Evolutionary conservation across 2,888 invertebrate species (phyloP).

Genomic region (Deilephila elpenor): DNA sequence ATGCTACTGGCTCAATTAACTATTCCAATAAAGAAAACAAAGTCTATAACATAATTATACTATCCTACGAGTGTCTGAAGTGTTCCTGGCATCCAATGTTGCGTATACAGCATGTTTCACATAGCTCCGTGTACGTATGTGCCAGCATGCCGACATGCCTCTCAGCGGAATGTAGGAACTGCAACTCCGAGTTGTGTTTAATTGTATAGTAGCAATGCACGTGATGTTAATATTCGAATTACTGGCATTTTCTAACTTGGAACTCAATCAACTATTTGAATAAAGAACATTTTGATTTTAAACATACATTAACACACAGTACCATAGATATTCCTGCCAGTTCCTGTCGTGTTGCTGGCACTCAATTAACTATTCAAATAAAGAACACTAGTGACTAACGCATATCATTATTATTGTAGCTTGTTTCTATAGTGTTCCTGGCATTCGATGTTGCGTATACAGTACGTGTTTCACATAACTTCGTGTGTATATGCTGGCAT

Average conservation of each 20-base stretch:
- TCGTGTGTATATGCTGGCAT: not conserved
- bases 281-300: too few relatives aligned
- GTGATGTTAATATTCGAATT: not conserved
- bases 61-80: not conserved
- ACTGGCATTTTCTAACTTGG: not conserved
- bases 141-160: not conserved
- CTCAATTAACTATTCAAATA: too few relatives aligned
- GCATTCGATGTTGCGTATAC: not conserved
- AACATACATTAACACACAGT: too few relatives aligned
- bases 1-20: too few relatives aligned
- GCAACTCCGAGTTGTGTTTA: not conserved
- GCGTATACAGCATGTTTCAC: not conserved
- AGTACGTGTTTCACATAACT: not conserved
- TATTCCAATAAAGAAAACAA: too few relatives aligned
- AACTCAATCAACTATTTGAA: not conserved
- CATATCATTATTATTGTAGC: too few relatives aligned
- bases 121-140: not conserved
- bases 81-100: not conserved
- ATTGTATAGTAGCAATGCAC: slow-evolving; percentile 1
- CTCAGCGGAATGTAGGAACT: slow-evolving; percentile 12
- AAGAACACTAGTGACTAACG: too few relatives aligned
- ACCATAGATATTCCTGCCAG: too few relatives aligned
- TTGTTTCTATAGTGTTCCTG: not conserved
- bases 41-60: too few relatives aligned
- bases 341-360: too few relatives aligned